A percentile compares a stretch with the other conserved stretches of the same genome.
These are phyloP conservation scores for Plebejus melissa DNA, from an alignment of 2,888 invertebrate species.

Conservation along the genomic window DNA sequence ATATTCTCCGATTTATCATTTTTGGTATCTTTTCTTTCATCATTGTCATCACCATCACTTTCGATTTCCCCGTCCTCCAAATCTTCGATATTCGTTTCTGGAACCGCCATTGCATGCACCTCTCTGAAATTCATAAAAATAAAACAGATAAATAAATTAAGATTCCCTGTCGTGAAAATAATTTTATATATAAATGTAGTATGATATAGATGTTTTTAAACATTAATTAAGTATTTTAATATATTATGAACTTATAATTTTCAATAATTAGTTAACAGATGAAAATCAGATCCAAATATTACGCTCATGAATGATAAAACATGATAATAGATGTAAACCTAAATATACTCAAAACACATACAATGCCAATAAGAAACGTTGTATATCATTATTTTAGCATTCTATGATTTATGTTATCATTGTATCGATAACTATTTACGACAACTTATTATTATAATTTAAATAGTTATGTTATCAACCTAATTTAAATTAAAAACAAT, in stretches of 20 bases:
- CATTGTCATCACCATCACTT: constrained; percentile 73
- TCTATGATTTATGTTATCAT: no score
- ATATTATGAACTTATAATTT: neutral
- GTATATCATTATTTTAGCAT: neutral
- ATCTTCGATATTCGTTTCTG: constrained; percentile 74
- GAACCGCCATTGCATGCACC: constrained; percentile 57
- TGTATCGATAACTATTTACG: neutral
- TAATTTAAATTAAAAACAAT: neutral
- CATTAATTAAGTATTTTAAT: no score
- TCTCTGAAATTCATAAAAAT: constrained; percentile 59
- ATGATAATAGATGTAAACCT: no score
- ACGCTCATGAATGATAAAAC: neutral
- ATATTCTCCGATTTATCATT: constrained; percentile 43
- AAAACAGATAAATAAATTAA: constrained; percentile 13
- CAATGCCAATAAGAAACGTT: neutral
- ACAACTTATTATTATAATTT: neutral
- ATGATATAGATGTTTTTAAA: no score
- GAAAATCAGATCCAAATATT: neutral
- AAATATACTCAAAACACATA: neutral
- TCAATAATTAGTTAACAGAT: neutral
- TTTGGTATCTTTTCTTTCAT: constrained; percentile 49
- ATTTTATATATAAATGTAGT: no score
- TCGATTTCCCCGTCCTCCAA: constrained; percentile 94
- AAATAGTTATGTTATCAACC: neutral
- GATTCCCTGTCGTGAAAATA: neutral